phyloP scores from a whole-genome alignment of 2,888 invertebrate species.

The Caenorhabditis uteleia region DNA sequence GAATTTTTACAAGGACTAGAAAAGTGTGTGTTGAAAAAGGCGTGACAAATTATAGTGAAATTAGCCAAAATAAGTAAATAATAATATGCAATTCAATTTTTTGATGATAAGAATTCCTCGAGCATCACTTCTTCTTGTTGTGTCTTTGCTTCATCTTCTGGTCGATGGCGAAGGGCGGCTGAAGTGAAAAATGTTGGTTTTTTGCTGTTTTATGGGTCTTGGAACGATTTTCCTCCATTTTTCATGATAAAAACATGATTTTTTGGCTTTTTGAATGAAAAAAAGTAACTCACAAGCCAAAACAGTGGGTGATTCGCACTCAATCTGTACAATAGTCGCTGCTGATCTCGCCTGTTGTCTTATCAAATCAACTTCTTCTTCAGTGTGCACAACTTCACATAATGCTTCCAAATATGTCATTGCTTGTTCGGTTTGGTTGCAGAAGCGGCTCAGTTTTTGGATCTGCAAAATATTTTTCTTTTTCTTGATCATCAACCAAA shows the following conservation, averaged over 20 bases:
- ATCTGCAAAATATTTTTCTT: slow-evolving; percentile 19
- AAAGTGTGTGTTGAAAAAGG: not conserved
- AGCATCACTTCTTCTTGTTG: slow-evolving; percentile 57
- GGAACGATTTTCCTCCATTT: not conserved
- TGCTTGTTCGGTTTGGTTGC: slow-evolving; percentile 54
- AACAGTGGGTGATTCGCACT: slow-evolving; percentile 34
- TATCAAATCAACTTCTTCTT: slow-evolving; percentile 46
- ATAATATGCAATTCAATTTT: slow-evolving; percentile 8
- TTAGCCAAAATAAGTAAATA: not conserved
- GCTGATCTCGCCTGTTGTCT: slow-evolving; percentile 45
- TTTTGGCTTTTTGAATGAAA: not conserved
- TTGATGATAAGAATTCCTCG: slow-evolving; percentile 50
- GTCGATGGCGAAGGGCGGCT: slow-evolving; percentile 22
- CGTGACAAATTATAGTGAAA: not conserved
- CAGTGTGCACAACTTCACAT: slow-evolving; percentile 33
- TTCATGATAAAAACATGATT: not conserved
- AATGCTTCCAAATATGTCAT: slow-evolving; percentile 57
- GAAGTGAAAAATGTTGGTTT: not conserved
- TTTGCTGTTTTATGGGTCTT: not conserved
- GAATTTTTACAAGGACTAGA: not conserved
- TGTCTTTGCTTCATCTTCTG: slow-evolving; percentile 38
- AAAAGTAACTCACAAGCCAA: slow-evolving; percentile 22
- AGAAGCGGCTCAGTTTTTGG: slow-evolving; percentile 46
- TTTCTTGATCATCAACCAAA: not conserved
- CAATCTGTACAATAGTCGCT: slow-evolving; percentile 39